phyloP scores from a whole-genome alignment of 2,797 vertebrate genomes.

The Rousettus madagascariensis region DNA sequence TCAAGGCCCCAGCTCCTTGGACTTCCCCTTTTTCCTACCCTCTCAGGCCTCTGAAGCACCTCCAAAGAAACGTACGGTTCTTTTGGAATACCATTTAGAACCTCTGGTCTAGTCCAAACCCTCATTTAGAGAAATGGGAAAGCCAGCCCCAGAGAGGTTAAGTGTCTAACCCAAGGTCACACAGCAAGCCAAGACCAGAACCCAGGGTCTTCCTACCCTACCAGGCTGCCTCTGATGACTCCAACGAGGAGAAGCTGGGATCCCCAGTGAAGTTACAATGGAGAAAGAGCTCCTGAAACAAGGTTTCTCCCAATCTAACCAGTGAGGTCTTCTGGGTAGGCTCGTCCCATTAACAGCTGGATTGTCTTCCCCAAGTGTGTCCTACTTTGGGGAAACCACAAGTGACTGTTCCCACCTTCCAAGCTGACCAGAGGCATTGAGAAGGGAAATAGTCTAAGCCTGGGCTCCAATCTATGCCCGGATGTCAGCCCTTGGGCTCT shows the following conservation, averaged over 20 bases:
- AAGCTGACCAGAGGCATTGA: slow-evolving; percentile 61
- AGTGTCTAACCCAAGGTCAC: neutral
- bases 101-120: neutral
- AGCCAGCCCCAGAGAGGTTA: neutral
- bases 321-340: neutral
- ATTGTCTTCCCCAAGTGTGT: slow-evolving; percentile 56
- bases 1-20: neutral
- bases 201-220: neutral
- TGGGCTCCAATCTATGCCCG: neutral
- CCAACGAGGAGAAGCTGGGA: slow-evolving; percentile 14
- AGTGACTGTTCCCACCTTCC: neutral
- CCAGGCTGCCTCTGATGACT: slow-evolving; percentile 49
- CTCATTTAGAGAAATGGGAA: neutral
- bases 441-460: slow-evolving; percentile 48
- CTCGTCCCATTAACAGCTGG: neutral
- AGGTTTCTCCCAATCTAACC: neutral
- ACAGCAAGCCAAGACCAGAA: neutral
- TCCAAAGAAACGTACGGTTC: neutral
- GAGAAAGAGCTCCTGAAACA: neutral
- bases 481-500: neutral
- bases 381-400: neutral
- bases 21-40: neutral
- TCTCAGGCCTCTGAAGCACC: neutral
- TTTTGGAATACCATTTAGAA: neutral
- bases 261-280: neutral